These are phyloP conservation scores for Loriculus beryllinus DNA, from an alignment of 2,797 vertebrate genomes.

Conservation along the genomic window DNA sequence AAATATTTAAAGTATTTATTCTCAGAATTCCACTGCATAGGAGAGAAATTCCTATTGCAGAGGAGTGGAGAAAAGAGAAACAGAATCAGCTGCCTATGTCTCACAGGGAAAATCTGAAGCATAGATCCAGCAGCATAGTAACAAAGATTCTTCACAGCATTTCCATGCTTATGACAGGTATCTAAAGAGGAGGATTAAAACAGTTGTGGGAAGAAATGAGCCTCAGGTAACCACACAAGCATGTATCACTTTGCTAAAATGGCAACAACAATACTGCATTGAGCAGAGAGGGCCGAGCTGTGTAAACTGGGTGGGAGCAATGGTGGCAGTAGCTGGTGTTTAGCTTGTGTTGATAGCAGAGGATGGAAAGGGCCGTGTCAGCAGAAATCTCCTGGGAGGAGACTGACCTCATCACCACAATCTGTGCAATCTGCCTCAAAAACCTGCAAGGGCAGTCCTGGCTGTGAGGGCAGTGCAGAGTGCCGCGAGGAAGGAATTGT, in stretches of 20 bases:
- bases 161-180: not conserved
- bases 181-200: not conserved
- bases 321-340: not conserved
- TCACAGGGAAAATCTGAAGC: accelerated
- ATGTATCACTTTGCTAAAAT: not conserved
- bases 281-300: not conserved
- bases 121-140: accelerated
- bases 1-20: not conserved
- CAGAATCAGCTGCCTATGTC: accelerated
- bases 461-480: not conserved
- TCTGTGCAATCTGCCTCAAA: not conserved
- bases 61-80: not conserved
- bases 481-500: not conserved
- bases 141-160: not conserved
- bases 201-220: not conserved
- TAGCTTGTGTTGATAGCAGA: not conserved
- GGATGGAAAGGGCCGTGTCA: not conserved
- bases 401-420: not conserved
- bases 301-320: not conserved
- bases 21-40: accelerated
- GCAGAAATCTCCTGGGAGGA: not conserved
- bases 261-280: not conserved
- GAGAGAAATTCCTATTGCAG: not conserved
- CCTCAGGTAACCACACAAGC: not conserved
- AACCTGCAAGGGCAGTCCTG: not conserved